Conservation (phyloP, 2,113 vertebrate genomes). For the Triplophysa dalaica region DNA sequence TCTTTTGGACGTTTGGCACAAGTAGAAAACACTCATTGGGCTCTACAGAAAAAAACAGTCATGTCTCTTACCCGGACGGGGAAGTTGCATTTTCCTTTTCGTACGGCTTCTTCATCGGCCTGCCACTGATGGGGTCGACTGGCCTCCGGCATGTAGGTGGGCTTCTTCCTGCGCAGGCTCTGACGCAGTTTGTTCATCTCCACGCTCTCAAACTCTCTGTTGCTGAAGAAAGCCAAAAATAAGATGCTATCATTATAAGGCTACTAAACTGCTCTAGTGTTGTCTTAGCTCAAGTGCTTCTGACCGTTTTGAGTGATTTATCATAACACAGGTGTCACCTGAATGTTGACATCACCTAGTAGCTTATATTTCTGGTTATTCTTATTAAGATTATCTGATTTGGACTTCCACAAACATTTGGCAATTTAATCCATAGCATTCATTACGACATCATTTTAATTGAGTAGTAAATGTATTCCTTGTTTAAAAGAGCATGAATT, state of each 20-base stretch:
- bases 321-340: not conserved
- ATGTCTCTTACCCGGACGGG: conserved; percentile 79
- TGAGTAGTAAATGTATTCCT: not conserved
- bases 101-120: conserved; percentile 87
- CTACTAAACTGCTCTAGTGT: not conserved
- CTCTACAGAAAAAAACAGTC: too few relatives aligned
- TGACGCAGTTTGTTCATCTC: conserved; percentile 94
- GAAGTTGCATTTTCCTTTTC: conserved; percentile 89
- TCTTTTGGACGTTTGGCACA: too few relatives aligned
- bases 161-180: conserved; percentile 90
- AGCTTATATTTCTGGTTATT: not conserved
- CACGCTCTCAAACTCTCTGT: conserved; percentile 78
- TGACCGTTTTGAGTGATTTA: not conserved
- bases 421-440: not conserved
- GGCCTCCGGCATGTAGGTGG: conserved; percentile 86
- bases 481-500: not conserved
- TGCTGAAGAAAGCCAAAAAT: conserved; percentile 58
- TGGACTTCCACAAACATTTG: not conserved
- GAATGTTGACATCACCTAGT: not conserved
- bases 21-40: too few relatives aligned
- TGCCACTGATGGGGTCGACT: conserved; percentile 93
- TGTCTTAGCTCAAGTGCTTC: not conserved
- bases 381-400: not conserved
- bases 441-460: not conserved
- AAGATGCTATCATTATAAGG: not conserved